These are phyloP conservation scores for Sinocyclocheilus anophthalmus DNA, from an alignment of 2,113 vertebrate genomes.

Conservation along the genomic window DNA sequence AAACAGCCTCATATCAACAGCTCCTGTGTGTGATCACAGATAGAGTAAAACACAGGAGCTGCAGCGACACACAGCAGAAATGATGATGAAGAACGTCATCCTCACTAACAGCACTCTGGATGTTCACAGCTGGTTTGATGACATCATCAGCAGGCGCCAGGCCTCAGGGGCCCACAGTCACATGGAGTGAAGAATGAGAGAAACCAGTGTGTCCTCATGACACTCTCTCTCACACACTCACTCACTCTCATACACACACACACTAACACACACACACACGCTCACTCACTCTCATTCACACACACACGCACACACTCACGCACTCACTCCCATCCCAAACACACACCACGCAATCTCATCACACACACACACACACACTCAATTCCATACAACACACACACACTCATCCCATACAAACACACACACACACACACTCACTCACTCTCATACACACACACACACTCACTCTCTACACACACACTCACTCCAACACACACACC, in stretches of 20 bases:
- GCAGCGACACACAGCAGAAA: background rate
- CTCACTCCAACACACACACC: too few species aligned
- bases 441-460: accelerated
- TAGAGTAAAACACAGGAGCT: background rate
- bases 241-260: too few species aligned
- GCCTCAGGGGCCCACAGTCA: conserved; percentile 31
- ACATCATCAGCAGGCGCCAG: conserved; percentile 38
- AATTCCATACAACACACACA: too few species aligned
- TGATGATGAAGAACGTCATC: background rate
- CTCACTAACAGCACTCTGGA: background rate
- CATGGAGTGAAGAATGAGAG: conserved; percentile 2
- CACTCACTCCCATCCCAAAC: too few species aligned
- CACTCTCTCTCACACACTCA: too few species aligned
- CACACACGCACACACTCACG: background rate
- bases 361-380: too few species aligned
- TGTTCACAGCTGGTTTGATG: background rate
- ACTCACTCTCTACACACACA: too few species aligned
- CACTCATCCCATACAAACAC: too few species aligned
- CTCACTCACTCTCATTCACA: too few species aligned
- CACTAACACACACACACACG: too few species aligned
- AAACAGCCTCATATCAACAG: background rate
- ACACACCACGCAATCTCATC: too few species aligned
- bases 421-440: too few species aligned
- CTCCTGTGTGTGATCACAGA: conserved; percentile 1
- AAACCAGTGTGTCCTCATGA: conserved; percentile 8